Evolutionary conservation across 2,113 vertebrate species (phyloP).

Genomic region (Callospermophilus lateralis): DNA sequence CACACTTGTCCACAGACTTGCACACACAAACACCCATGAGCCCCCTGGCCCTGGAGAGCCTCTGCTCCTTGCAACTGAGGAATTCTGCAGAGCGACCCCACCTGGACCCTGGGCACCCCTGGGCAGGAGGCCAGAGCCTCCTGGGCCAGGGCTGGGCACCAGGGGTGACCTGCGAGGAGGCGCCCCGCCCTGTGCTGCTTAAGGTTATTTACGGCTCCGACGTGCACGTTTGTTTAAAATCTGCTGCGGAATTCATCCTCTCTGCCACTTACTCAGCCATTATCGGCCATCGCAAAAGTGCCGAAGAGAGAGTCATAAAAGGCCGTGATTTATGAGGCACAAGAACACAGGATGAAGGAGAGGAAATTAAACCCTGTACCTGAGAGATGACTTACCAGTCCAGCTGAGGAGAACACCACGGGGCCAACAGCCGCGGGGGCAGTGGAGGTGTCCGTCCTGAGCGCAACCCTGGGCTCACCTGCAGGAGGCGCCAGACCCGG

Average conservation of each 20-base stretch:
- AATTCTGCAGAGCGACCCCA: accelerated
- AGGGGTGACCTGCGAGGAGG: accelerated
- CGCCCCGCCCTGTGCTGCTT: conserved; percentile 54
- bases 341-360: conserved; percentile 73
- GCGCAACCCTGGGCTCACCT: neutral
- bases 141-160: neutral
- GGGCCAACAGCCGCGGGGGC: neutral
- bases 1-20: neutral
- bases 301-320: conserved; percentile 81
- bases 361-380: conserved; percentile 86
- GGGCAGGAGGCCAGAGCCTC: neutral
- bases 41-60: neutral
- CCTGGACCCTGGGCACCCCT: accelerated
- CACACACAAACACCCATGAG: accelerated
- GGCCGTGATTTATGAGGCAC: conserved; percentile 84
- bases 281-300: conserved; percentile 85
- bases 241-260: conserved; percentile 83
- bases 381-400: conserved; percentile 76
- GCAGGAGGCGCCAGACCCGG: accelerated
- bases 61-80: neutral
- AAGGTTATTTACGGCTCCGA: conserved; percentile 84
- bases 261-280: conserved; percentile 85
- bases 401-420: neutral
- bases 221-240: conserved; percentile 85
- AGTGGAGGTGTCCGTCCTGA: accelerated